Evolutionary conservation across 1,140 invertebrate species (phyloP).

Genomic region (Hycleus phaleratus): DNA sequence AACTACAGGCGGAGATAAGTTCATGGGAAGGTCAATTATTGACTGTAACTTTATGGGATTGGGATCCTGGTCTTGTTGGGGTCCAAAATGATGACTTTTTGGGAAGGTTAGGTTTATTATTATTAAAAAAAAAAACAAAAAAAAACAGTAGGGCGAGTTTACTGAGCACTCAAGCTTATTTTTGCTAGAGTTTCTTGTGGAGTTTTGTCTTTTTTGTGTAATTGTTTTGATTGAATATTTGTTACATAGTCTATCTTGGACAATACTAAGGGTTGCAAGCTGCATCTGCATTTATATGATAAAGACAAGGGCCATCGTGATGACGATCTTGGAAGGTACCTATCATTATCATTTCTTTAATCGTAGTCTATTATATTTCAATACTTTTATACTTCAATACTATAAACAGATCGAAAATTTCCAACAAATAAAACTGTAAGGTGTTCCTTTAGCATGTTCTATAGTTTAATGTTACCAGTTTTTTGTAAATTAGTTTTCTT

Average conservation of each 20-base stretch:
- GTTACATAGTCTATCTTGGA: conserved; percentile 43
- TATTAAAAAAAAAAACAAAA: no score
- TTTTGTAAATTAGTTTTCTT: no score
- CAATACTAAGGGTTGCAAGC: conserved; percentile 21
- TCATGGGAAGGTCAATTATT: conserved; percentile 61
- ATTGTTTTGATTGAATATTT: conserved; percentile 24
- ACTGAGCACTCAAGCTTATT: conserved; percentile 5
- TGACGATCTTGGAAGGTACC: conserved; percentile 75
- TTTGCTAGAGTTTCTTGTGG: background rate
- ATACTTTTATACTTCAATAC: background rate
- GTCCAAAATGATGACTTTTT: conserved; percentile 76
- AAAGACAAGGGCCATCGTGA: conserved; percentile 71
- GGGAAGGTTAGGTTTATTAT: conserved; percentile 57
- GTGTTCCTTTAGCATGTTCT: no score
- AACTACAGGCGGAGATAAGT: conserved; percentile 58
- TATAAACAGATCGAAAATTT: no score
- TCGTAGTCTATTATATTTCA: background rate
- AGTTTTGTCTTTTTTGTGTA: background rate
- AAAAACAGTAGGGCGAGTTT: background rate
- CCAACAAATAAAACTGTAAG: no score
- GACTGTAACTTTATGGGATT: conserved; percentile 72
- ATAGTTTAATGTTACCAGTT: no score
- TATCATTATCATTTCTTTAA: background rate
- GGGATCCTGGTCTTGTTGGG: conserved; percentile 71
- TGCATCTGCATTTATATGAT: conserved; percentile 57